Conservation (phyloP, 2,113 vertebrate species). For the Mesembrinibis cayennensis region DNA sequence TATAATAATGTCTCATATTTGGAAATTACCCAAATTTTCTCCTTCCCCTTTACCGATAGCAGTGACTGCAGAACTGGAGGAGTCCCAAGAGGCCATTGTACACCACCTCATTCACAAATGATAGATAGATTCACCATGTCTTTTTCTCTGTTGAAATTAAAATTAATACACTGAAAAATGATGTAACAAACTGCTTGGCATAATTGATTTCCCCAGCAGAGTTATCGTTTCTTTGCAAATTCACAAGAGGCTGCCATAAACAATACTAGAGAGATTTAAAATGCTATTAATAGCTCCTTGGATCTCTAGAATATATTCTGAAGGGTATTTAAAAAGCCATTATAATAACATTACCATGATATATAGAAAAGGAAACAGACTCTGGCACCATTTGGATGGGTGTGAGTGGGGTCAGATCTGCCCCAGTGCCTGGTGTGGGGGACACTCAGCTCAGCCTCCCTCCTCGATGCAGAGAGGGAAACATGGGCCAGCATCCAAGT, state of each 20-base stretch:
- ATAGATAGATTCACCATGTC: neutral
- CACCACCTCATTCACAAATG: neutral
- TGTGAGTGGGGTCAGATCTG: neutral
- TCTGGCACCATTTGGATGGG: neutral
- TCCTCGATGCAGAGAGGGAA: too few relatives aligned
- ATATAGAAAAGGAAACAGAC: neutral
- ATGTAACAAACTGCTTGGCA: neutral
- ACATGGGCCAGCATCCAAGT: rapidly evolving
- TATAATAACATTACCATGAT: rapidly evolving
- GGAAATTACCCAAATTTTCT: neutral
- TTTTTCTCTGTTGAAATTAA: neutral
- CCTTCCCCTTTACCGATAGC: neutral
- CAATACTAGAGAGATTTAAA: neutral
- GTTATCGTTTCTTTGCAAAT: neutral
- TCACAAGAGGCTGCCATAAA: slow-evolving; percentile 10
- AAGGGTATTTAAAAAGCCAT: neutral
- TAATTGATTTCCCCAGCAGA: slow-evolving; percentile 33
- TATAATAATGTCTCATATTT: neutral
- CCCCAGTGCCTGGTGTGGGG: rapidly evolving
- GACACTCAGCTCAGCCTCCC: neutral
- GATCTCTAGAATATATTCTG: neutral
- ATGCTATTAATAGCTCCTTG: neutral
- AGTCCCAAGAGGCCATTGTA: neutral
- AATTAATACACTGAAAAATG: slow-evolving; percentile 22
- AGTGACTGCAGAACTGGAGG: neutral